phyloP scores from a whole-genome alignment of 2,113 vertebrate genomes.

The Urocitellus parryii region DNA sequence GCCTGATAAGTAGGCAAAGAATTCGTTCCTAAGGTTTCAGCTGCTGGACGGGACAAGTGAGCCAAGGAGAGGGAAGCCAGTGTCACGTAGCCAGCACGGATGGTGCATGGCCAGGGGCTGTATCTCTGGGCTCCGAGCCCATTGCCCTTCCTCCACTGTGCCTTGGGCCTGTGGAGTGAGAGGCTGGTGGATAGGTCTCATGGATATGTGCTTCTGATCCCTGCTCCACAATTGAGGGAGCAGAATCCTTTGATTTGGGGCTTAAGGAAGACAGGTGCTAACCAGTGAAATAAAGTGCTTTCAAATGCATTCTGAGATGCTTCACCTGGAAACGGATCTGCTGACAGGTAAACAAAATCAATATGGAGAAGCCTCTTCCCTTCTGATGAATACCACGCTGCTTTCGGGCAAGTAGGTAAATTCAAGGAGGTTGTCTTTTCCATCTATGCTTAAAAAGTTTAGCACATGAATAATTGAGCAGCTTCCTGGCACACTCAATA shows the following conservation, averaged over 20 bases:
- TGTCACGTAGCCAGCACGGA: rapidly evolving
- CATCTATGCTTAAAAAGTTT: constrained; percentile 76
- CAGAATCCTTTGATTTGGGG: not conserved
- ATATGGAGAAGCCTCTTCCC: constrained; percentile 58
- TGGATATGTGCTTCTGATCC: not conserved
- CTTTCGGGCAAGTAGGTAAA: constrained; percentile 76
- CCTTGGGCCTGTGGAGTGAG: not conserved
- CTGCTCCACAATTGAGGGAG: not conserved
- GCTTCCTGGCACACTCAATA: constrained; percentile 79
- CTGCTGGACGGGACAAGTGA: not conserved
- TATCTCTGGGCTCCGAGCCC: rapidly evolving
- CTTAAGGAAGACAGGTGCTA: not conserved
- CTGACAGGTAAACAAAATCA: constrained; percentile 71
- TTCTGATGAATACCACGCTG: constrained; percentile 70
- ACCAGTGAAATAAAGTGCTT: constrained; percentile 66
- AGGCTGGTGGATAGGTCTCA: rapidly evolving
- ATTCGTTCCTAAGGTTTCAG: not conserved
- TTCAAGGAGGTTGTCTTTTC: constrained; percentile 81
- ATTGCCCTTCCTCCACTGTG: rapidly evolving
- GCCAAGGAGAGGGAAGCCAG: not conserved
- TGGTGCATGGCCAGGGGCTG: not conserved
- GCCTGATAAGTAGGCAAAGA: not conserved
- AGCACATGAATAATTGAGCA: constrained; percentile 86
- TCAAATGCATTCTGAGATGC: constrained; percentile 68
- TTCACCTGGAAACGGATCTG: constrained; percentile 30